Percentiles rank a stretch among this genome's conserved stretches.
These are phyloP conservation scores for Cheumatopsyche charites DNA, from an alignment of 1,140 invertebrate species.

Conservation along the genomic window DNA sequence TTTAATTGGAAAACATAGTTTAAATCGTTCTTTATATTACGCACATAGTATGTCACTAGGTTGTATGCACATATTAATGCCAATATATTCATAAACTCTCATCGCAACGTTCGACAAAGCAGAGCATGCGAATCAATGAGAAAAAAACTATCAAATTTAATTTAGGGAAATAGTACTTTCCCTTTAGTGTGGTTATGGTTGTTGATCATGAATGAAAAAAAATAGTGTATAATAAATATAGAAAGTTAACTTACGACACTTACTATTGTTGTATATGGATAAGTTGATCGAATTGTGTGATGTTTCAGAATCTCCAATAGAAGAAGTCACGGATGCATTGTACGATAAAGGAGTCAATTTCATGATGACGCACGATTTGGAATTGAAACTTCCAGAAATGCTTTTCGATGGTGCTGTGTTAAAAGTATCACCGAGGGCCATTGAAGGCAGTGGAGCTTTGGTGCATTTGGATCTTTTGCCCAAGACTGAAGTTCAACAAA, in stretches of 20 bases:
- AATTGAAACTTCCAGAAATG: conserved; percentile 70
- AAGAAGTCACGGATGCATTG: conserved; percentile 73
- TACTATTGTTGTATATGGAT: too few species aligned
- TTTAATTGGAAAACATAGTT: not conserved
- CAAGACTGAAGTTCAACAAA: conserved; percentile 51
- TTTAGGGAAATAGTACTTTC: not conserved
- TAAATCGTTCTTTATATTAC: conserved; percentile 2
- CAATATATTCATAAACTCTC: conserved; percentile 11
- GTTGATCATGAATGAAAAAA: not conserved
- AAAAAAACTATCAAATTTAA: not conserved
- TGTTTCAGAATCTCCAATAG: conserved; percentile 64
- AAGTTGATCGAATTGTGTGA: not conserved
- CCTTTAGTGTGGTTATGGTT: not conserved
- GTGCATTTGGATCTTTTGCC: conserved; percentile 73
- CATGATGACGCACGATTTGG: conserved; percentile 76
- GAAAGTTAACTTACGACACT: too few species aligned
- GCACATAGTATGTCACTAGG: conserved; percentile 24
- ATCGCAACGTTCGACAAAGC: not conserved
- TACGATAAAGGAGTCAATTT: conserved; percentile 73
- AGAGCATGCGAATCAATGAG: not conserved
- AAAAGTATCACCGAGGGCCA: conserved; percentile 71
- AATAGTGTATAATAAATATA: too few species aligned
- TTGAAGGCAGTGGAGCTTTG: conserved; percentile 74
- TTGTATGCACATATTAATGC: not conserved
- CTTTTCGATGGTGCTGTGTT: conserved; percentile 73